These are phyloP conservation scores for Malurus melanocephalus DNA, from an alignment of 2,113 vertebrate species.

Conservation along the genomic window DNA sequence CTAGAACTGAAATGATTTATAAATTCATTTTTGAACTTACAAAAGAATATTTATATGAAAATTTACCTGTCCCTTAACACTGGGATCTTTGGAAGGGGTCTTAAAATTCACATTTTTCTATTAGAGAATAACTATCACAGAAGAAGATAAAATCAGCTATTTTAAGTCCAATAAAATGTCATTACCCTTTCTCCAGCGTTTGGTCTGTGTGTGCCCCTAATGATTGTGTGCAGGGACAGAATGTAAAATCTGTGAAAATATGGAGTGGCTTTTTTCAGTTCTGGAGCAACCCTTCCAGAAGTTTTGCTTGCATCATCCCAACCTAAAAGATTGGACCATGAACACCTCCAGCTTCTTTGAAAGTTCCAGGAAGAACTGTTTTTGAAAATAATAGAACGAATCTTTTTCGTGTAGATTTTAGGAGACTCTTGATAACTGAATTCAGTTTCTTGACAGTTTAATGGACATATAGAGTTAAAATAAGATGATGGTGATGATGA, in stretches of 20 bases:
- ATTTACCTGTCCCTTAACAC: neutral
- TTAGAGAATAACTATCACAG: neutral
- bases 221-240: neutral
- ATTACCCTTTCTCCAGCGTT: neutral
- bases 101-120: neutral
- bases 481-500: neutral
- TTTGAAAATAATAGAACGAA: neutral
- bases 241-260: neutral
- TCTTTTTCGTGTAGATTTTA: neutral
- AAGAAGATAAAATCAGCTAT: neutral
- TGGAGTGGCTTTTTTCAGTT: neutral
- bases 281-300: neutral
- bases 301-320: neutral
- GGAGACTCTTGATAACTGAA: neutral
- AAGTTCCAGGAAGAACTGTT: neutral
- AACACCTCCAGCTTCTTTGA: neutral
- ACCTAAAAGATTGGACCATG: fast-evolving
- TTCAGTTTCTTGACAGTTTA: neutral
- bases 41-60: neutral
- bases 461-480: neutral
- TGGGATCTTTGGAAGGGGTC: neutral
- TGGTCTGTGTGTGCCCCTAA: neutral
- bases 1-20: neutral
- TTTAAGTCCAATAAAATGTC: neutral
- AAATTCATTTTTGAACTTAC: neutral